A percentile compares a stretch with the other conserved stretches of the same genome.
These are phyloP conservation scores for Cassiopea andromeda DNA, from an alignment of 30 jellyfish, hydroid and myxozoan species.

Conservation along the genomic window DNA sequence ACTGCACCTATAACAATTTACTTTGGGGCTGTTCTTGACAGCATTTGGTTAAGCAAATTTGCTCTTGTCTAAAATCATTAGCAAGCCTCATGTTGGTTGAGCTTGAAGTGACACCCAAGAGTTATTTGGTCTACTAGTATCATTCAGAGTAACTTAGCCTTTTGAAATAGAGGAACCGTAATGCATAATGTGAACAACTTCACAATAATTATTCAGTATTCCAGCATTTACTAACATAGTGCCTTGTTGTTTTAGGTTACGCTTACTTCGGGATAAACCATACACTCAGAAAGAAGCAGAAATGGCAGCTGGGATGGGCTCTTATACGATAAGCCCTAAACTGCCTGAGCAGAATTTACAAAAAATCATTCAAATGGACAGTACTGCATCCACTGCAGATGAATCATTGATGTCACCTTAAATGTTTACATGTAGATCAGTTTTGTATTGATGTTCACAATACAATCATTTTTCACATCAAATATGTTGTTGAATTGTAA, in stretches of 20 bases:
- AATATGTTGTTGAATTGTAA: too few species aligned
- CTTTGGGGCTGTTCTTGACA: too few species aligned
- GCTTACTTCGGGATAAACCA: constrained; percentile 86
- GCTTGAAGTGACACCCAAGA: too few species aligned
- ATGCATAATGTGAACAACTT: too few species aligned
- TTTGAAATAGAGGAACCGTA: too few species aligned
- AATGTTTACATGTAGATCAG: background rate
- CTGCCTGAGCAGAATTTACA: constrained; percentile 44
- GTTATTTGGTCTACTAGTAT: too few species aligned
- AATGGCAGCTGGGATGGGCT: constrained; percentile 99
- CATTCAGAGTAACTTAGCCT: too few species aligned
- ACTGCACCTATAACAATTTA: too few species aligned
- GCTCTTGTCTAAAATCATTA: too few species aligned
- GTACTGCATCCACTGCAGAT: constrained; percentile 73
- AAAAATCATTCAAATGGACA: constrained; percentile 58
- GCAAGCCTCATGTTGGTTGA: too few species aligned
- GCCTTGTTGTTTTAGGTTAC: constrained; percentile 42
- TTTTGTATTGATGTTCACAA: background rate
- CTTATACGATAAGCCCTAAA: constrained; percentile 82
- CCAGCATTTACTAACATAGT: background rate
- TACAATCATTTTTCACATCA: background rate
- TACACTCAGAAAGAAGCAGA: constrained; percentile 97
- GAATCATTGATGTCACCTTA: constrained; percentile 67
- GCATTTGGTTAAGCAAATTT: too few species aligned
- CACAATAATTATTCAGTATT: too few species aligned